Evolutionary conservation across 1,140 invertebrate species (phyloP), one percentile per base, ranked within the genome.

Genomic region (Cydia pomonella): DNA sequence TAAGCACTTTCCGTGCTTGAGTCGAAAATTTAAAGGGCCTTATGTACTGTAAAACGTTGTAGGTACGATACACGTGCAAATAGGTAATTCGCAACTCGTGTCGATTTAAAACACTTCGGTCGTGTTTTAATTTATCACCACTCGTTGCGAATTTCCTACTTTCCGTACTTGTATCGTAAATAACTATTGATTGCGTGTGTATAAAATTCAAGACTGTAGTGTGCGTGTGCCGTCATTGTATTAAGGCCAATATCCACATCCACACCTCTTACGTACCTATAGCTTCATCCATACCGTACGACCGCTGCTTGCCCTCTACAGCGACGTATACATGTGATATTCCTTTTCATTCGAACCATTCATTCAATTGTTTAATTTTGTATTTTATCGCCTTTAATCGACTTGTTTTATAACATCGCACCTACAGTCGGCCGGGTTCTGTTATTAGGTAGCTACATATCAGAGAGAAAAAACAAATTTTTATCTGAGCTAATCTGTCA

Each of bases 261-360:
- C 64, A 69, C 18, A 69, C 27, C 64, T 33, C 53, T 5, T 59
- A 69, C 27, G 64, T 69, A 18, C 29, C 5, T 66, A 66, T 66
- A 69, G 29, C 64, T 33, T 3, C 33, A 3, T 3, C 9, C 33
- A 3, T 3, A 18, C 64, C 1, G 7, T 62, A 75, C 75, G 79
- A 80, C 79, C 79, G 79, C 77, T 78, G 75, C 63, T 50, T 47
- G 79, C 21, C 79, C 79, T 78, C 79, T 80, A 59, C 25, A 38
- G 7, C 6, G 18, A 18, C 44, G 53, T 27, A 74, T 59, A 21
- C n/a, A n/a, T 29, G 27, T 29, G 23, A 29, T 64, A n/a, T 64
- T 23, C 23, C 25, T 64, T 33, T 64, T 29, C 25, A 64, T 64
- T 64, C 27, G 23, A 64, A 29, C 27, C 27, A 64, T 64, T 33